These are phyloP conservation scores for Vicugna pacos DNA, from an alignment of 2,113 vertebrate genomes.

Conservation along the genomic window DNA sequence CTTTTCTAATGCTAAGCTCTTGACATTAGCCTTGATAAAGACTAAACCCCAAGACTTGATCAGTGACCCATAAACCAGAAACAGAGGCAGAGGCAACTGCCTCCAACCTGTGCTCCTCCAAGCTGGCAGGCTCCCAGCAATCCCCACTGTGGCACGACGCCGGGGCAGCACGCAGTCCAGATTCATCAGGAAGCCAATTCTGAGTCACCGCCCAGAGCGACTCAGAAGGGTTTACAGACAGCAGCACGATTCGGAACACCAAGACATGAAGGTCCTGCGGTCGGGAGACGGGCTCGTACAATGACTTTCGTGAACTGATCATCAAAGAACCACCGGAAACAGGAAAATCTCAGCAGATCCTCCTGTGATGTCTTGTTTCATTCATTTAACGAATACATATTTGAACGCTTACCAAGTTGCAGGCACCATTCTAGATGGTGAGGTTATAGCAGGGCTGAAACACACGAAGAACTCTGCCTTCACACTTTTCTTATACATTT, in stretches of 20 bases:
- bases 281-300: background rate
- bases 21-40: background rate
- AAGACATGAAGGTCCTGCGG: accelerated
- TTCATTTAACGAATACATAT: background rate
- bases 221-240: too few relatives aligned
- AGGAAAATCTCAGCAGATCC: background rate
- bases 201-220: background rate
- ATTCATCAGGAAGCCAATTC: background rate
- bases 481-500: background rate
- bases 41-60: background rate
- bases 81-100: background rate
- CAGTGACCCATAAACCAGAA: too few relatives aligned
- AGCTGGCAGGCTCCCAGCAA: background rate
- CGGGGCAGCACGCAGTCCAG: background rate
- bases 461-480: background rate
- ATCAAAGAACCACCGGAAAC: background rate
- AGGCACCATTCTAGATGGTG: background rate
- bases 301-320: background rate
- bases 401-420: background rate
- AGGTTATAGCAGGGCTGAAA: background rate
- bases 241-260: too few relatives aligned
- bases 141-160: accelerated
- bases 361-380: background rate
- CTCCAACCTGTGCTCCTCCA: too few relatives aligned
- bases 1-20: background rate